These are phyloP conservation scores for Drosophila tristis DNA, from an alignment of 1,140 invertebrate genomes.

Conservation along the genomic window DNA sequence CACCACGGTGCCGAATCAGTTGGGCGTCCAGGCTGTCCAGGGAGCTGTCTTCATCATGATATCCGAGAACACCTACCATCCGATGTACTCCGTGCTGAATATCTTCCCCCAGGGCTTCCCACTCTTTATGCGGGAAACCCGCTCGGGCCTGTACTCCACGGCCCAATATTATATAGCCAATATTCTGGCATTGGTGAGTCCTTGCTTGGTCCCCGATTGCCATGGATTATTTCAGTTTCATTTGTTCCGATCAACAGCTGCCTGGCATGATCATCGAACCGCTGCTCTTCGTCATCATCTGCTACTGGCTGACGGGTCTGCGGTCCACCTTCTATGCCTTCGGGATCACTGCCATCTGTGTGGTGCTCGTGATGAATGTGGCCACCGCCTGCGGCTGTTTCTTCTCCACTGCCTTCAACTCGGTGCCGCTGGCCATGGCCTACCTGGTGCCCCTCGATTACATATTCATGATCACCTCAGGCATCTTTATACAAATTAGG, in stretches of 20 bases:
- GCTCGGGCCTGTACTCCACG: slow-evolving; percentile 90
- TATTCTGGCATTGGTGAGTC: slow-evolving; percentile 90
- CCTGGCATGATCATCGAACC: slow-evolving; percentile 92
- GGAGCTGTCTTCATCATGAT: slow-evolving; percentile 93
- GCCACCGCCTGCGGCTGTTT: slow-evolving; percentile 93
- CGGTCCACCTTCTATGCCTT: slow-evolving; percentile 88
- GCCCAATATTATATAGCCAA: slow-evolving; percentile 91
- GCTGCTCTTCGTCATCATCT: slow-evolving; percentile 89
- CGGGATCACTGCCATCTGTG: slow-evolving; percentile 87
- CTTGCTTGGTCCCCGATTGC: too few relatives aligned
- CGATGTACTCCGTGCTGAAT: slow-evolving; percentile 93
- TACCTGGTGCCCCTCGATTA: slow-evolving; percentile 95
- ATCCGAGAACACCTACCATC: slow-evolving; percentile 93
- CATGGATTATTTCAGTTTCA: not conserved
- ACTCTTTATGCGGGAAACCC: slow-evolving; percentile 90
- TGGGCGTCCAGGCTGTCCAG: slow-evolving; percentile 92
- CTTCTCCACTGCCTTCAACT: slow-evolving; percentile 93
- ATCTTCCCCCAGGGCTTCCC: slow-evolving; percentile 92
- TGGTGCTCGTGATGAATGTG: slow-evolving; percentile 92
- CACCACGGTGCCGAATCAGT: slow-evolving; percentile 88
- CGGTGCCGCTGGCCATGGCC: slow-evolving; percentile 91
- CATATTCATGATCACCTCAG: slow-evolving; percentile 94
- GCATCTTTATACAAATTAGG: slow-evolving; percentile 93
- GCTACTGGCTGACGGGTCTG: slow-evolving; percentile 92
- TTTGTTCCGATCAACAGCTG: slow-evolving; percentile 85